phyloP scores from a whole-genome alignment of 2,113 vertebrate genomes.

The Gracilinanus agilis region DNA sequence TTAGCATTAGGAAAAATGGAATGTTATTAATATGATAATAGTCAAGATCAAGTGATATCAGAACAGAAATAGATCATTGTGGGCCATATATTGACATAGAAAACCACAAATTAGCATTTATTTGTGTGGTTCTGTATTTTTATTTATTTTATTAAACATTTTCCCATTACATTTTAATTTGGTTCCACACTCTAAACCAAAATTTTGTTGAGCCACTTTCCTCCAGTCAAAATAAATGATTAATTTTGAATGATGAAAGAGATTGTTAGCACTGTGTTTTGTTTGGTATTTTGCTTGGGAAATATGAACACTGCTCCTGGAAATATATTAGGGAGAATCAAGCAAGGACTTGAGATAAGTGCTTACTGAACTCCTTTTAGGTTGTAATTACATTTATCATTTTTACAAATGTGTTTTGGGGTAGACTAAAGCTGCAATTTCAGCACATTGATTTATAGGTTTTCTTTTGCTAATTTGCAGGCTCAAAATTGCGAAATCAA shows the following conservation, averaged over 20 bases:
- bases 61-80: not conserved
- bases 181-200: not conserved
- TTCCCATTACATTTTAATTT: not conserved
- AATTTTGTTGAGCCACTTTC: not conserved
- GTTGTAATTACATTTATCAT: constrained; percentile 27
- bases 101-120: not conserved
- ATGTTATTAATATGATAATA: not conserved
- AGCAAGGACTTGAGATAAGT: not conserved
- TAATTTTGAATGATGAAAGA: not conserved
- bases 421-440: constrained; percentile 16
- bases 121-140: not conserved
- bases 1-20: not conserved
- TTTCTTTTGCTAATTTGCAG: not conserved
- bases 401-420: constrained; percentile 57
- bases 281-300: not conserved
- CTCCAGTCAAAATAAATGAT: not conserved
- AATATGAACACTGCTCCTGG: not conserved
- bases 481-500: not conserved
- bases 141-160: not conserved
- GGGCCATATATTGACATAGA: not conserved
- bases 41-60: not conserved
- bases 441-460: not conserved
- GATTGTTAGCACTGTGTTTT: not conserved
- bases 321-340: not conserved
- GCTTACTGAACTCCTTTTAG: not conserved